phyloP scores from a whole-genome alignment of 2,113 vertebrate species.

The Cyprinodon variegatus region DNA sequence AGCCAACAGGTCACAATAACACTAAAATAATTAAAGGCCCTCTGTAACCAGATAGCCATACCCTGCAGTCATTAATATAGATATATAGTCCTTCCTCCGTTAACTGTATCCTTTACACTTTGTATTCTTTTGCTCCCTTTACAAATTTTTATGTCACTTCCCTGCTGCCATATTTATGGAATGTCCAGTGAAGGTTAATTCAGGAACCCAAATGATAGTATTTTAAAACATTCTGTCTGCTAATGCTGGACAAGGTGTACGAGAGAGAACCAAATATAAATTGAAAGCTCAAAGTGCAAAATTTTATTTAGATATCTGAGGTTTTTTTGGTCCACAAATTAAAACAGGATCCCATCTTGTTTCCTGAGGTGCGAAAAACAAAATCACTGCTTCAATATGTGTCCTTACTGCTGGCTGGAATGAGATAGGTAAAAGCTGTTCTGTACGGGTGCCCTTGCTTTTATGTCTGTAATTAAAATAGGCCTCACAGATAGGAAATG shows the following conservation, averaged over 20 bases:
- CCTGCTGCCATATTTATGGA: constrained; percentile 20
- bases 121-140: constrained; percentile 16
- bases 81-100: constrained; percentile 1
- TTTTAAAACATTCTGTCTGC: constrained; percentile 25
- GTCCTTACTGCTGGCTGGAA: not conserved
- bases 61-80: constrained; percentile 8
- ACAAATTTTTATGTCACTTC: constrained; percentile 5
- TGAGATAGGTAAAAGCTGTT: constrained; percentile 18
- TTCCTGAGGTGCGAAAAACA: constrained; percentile 29
- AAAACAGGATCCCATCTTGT: constrained; percentile 4
- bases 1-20: constrained; percentile 41
- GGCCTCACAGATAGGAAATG: constrained; percentile 50
- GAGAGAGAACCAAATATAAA: not conserved
- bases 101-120: not conserved
- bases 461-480: constrained; percentile 54
- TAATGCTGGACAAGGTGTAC: constrained; percentile 19
- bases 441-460: constrained; percentile 12
- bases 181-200: constrained; percentile 39
- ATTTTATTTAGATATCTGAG: constrained; percentile 3
- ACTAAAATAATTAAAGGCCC: constrained; percentile 37
- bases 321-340: constrained; percentile 26
- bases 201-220: constrained; percentile 44
- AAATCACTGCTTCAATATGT: constrained; percentile 7
- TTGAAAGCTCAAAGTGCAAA: not conserved
- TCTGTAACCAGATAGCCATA: constrained; percentile 44